These are phyloP conservation scores for Sebastes matsubarae DNA, from an alignment of 2,797 vertebrate genomes.

Conservation along the genomic window DNA sequence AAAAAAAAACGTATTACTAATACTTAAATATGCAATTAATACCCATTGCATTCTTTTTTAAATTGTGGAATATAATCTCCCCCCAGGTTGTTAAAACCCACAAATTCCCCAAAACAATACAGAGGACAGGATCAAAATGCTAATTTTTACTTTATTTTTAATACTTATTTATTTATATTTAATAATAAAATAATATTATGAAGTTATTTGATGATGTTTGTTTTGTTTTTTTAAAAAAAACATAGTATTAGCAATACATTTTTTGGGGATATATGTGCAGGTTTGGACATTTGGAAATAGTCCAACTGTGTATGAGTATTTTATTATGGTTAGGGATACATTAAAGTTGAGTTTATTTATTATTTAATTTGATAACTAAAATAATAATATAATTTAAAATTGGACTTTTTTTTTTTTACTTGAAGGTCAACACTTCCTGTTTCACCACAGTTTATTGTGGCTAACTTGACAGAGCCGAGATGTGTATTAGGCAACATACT, in stretches of 20 bases:
- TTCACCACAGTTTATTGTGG: background rate
- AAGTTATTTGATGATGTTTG: too few relatives aligned
- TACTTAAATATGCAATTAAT: too few relatives aligned
- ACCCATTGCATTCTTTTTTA: too few relatives aligned
- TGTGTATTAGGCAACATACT: background rate
- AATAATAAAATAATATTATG: too few relatives aligned
- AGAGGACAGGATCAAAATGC: background rate
- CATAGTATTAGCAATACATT: background rate
- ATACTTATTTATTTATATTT: too few relatives aligned
- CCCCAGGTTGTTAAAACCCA: too few relatives aligned
- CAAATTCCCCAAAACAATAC: background rate
- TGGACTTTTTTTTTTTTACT: too few relatives aligned
- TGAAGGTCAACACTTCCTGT: background rate
- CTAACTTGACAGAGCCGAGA: background rate
- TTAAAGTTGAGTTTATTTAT: background rate
- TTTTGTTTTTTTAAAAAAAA: too few relatives aligned
- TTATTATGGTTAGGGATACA: background rate
- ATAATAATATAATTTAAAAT: background rate
- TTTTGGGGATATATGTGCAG: too few relatives aligned
- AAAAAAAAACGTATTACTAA: too few relatives aligned
- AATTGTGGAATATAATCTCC: too few relatives aligned
- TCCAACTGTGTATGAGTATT: background rate
- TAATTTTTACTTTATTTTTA: too few relatives aligned
- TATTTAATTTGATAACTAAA: background rate
- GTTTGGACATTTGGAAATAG: background rate